Conservation (phyloP, 1,140 invertebrate species). For the Meloidogyne chitwoodi region DNA sequence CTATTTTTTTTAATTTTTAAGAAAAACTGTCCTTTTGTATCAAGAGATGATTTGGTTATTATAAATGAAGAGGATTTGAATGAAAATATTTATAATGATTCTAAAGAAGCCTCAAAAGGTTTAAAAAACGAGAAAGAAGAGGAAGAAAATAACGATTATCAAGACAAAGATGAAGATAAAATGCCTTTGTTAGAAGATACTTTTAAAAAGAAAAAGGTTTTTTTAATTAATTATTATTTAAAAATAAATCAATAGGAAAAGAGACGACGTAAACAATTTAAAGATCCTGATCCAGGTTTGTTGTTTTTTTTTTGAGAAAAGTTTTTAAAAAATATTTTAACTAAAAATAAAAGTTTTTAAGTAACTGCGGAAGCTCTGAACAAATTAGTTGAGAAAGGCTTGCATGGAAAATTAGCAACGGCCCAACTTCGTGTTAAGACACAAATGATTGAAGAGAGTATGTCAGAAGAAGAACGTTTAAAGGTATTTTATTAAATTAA, state of each 20-base stretch:
- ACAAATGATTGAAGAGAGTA: constrained; percentile 31
- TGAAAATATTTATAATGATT: background rate
- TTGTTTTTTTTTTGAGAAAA: no score
- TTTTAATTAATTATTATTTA: background rate
- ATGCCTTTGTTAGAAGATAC: constrained; percentile 12
- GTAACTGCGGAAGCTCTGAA: constrained; percentile 31
- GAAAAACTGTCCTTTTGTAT: background rate
- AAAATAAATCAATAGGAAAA: constrained; percentile 1
- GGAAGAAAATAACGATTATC: background rate
- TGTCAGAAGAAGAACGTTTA: constrained; percentile 43
- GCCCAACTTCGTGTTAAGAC: constrained; percentile 38
- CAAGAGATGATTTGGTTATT: background rate
- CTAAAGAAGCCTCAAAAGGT: background rate
- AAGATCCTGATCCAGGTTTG: constrained; percentile 12
- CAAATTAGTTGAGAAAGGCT: constrained; percentile 28
- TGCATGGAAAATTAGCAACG: constrained; percentile 44
- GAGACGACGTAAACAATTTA: constrained; percentile 13
- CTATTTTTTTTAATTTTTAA: background rate
- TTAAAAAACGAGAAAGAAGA: background rate
- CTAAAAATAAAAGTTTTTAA: background rate
- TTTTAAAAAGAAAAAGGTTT: background rate
- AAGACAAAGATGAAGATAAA: background rate
- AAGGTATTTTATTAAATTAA: constrained; percentile 25
- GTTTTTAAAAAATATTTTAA: no score
- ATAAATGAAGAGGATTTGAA: background rate